Base-by-base conservation (phyloP, 2,797 vertebrate species). In the Melanotaenia pygmaea region DNA sequence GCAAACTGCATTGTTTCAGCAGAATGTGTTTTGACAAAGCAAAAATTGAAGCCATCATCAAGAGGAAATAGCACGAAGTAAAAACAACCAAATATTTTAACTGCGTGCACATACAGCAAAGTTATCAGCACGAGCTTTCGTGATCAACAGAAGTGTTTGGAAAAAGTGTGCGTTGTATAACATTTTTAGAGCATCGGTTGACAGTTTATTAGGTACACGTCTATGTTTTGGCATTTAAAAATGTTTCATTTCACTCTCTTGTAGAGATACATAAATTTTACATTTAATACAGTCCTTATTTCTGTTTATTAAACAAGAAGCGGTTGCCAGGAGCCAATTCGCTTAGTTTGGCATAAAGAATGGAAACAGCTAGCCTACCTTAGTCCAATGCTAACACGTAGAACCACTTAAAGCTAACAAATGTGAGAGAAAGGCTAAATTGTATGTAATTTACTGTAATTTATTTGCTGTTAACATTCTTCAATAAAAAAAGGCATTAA, bases 11-110 rank as follows among this genome's bases (percentile, higher is more conserved):
- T 61, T 68, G 73, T 84, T 82, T 82, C 63, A 76, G 24, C n/a
- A 67, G 32, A 51, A 34, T 1, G 10, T 12, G 37, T 3, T 35
- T 69, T 69, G 64, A 85, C 77, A 74, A 86, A 79, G 69, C 68
- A 70, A 72, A 69, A 24, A 32, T 40, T 1, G 11, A 24, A 30
- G 64, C 66, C 60, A 69, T 62, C 51, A 51, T 59, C 20, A 13
- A 72, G 72, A 74, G 74, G 83, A 84, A 89, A 79, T 73, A 81
- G 82, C 62, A 62, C 4, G 40, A n/a, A 74, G 65, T 56, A 11
- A 72, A 22, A 28, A 66, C 18, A 20, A 24, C 64, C 20, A 66
- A 34, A 71, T 50, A 34, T 35, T 76, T 63, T 3, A 56, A 58
- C 57, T 53, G 38, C 51, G 38, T 28, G 47, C 45, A 22, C 9